phyloP scores from a whole-genome alignment of 2,888 invertebrate genomes.

The Actias luna region DNA sequence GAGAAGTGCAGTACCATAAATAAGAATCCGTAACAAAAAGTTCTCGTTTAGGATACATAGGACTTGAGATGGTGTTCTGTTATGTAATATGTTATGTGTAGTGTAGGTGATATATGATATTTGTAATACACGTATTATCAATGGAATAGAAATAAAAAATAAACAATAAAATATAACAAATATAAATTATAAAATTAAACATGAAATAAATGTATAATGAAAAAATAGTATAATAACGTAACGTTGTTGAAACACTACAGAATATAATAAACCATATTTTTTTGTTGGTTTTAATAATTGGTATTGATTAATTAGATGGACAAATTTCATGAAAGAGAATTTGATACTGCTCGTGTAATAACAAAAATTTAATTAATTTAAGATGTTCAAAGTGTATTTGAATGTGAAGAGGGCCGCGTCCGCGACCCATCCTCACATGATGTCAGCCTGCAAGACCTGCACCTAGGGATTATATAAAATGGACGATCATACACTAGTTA shows the following conservation, averaged over 20 bases:
- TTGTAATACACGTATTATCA: too few relatives aligned
- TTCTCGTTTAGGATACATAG: too few relatives aligned
- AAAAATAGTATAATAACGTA: too few relatives aligned
- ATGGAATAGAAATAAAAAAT: too few relatives aligned
- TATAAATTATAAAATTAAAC: too few relatives aligned
- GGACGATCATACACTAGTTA: constrained; percentile 66
- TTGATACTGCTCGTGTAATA: constrained; percentile 24
- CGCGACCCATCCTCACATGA: constrained; percentile 63
- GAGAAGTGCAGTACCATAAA: too few relatives aligned
- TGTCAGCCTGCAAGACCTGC: constrained; percentile 71
- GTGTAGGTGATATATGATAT: too few relatives aligned
- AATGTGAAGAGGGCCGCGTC: constrained; percentile 43
- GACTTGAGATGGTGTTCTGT: too few relatives aligned
- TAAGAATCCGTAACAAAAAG: too few relatives aligned
- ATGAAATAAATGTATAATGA: too few relatives aligned
- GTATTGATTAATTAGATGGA: not conserved
- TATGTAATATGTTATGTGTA: too few relatives aligned
- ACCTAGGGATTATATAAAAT: constrained; percentile 73
- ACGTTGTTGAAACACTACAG: not conserved
- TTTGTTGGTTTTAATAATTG: not conserved
- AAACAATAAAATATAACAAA: too few relatives aligned
- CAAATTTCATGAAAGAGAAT: not conserved
- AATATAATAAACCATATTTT: not conserved
- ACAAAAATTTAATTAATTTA: constrained; percentile 56
- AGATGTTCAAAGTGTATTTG: constrained; percentile 39